Evolutionary conservation across 2,113 vertebrate genomes (phyloP).

Genomic region (Dicrurus megarhynchus): DNA sequence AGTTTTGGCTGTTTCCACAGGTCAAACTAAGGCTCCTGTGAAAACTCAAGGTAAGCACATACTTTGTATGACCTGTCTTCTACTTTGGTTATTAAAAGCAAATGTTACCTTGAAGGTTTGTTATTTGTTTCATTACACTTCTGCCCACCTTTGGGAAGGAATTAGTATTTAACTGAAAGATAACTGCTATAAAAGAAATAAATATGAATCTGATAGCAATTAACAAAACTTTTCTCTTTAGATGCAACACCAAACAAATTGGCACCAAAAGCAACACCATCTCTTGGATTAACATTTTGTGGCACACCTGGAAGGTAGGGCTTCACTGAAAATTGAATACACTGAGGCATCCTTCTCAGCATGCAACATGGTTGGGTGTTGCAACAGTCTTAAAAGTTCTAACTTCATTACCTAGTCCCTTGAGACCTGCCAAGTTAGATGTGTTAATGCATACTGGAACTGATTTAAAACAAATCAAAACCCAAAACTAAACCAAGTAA

Average conservation of each 20-base stretch:
- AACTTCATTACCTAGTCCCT: background rate
- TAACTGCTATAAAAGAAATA: background rate
- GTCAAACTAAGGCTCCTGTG: constrained; percentile 1
- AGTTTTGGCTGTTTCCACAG: background rate
- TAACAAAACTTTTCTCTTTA: background rate
- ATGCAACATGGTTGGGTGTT: background rate
- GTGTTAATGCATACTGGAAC: background rate
- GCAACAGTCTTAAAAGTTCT: background rate
- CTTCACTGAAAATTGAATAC: background rate
- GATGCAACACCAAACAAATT: constrained; percentile 41
- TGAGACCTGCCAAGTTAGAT: background rate
- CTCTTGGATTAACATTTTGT: constrained; percentile 63
- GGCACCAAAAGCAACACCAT: constrained; percentile 39
- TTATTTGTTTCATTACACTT: background rate
- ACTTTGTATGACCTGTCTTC: background rate
- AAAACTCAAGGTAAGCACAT: constrained; percentile 39
- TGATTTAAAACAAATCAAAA: background rate
- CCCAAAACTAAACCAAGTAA: background rate
- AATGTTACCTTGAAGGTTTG: background rate
- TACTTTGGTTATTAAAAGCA: background rate
- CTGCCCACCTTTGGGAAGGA: background rate
- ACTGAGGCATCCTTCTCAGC: background rate
- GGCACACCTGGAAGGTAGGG: constrained; percentile 78
- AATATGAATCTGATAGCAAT: background rate
- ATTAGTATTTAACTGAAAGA: background rate